phyloP scores from a whole-genome alignment of 2,888 invertebrate genomes.

The Nomada hirtipes region DNA sequence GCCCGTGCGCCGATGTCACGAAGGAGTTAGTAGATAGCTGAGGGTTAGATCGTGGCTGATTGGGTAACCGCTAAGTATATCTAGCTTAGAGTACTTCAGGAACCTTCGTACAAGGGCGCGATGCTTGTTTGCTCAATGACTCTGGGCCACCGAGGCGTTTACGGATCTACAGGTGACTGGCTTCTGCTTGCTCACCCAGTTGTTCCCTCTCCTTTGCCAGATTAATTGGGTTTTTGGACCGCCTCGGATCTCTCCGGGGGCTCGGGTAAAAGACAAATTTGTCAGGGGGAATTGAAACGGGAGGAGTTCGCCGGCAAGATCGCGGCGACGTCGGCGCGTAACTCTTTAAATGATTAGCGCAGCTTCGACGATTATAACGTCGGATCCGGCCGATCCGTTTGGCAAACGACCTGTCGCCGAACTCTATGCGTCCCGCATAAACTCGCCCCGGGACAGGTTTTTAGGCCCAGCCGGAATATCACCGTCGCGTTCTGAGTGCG shows the following conservation, averaged over 20 bases:
- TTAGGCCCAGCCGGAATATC: constrained; percentile 1
- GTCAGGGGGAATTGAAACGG: constrained; percentile 1
- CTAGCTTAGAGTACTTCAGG: constrained; percentile 72
- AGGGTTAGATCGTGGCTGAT: constrained; percentile 74
- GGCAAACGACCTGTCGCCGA: constrained; percentile 10
- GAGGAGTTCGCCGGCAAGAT: neutral
- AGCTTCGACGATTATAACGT: neutral
- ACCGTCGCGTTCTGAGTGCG: constrained; percentile 30
- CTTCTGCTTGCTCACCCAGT: constrained; percentile 11
- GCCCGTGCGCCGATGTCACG: constrained; percentile 61
- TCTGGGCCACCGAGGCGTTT: constrained; percentile 51
- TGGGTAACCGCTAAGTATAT: constrained; percentile 77
- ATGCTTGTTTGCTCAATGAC: constrained; percentile 69
- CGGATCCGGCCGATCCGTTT: constrained; percentile 3
- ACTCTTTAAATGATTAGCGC: neutral
- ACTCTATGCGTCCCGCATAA: neutral
- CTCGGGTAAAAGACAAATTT: neutral
- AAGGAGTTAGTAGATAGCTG: constrained; percentile 71
- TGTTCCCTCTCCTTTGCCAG: neutral
- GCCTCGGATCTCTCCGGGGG: neutral
- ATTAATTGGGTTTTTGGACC: constrained; percentile 41
- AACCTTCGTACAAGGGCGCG: constrained; percentile 67
- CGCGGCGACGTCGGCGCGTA: neutral
- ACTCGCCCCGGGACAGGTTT: constrained; percentile 14
- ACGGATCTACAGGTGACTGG: constrained; percentile 57